A percentile compares a stretch with the other conserved stretches of the same genome.
Conservation (phyloP, 2,888 invertebrate genomes). For the Agrotis ipsilon region DNA sequence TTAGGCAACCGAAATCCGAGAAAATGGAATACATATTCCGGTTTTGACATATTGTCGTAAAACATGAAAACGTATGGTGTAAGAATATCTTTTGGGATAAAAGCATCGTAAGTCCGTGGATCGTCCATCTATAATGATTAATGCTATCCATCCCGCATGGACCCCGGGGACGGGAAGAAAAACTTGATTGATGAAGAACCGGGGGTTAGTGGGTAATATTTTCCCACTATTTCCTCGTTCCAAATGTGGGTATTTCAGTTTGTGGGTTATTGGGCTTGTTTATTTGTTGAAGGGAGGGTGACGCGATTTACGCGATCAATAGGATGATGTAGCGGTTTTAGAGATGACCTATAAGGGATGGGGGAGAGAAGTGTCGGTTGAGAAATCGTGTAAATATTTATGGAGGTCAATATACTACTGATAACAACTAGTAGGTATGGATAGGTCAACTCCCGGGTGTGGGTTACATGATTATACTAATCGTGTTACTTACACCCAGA, state of each 20-base stretch:
- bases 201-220: slow-evolving; percentile 76
- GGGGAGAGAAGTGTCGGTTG: not conserved
- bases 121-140: slow-evolving; percentile 86
- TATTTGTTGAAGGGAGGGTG: slow-evolving; percentile 46
- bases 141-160: slow-evolving; percentile 82
- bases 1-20: slow-evolving; percentile 45
- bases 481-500: not conserved
- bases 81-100: slow-evolving; percentile 75
- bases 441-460: too few relatives aligned
- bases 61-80: slow-evolving; percentile 69
- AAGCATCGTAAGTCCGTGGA: slow-evolving; percentile 73
- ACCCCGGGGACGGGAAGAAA: slow-evolving; percentile 74
- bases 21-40: slow-evolving; percentile 51
- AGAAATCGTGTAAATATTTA: not conserved
- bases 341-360: slow-evolving; percentile 22
- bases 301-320: slow-evolving; percentile 44
- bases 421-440: too few relatives aligned
- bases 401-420: not conserved
- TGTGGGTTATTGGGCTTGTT: slow-evolving; percentile 65
- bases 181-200: slow-evolving; percentile 86
- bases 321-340: slow-evolving; percentile 40
- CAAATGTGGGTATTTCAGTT: slow-evolving; percentile 67
- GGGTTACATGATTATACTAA: too few relatives aligned
- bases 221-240: slow-evolving; percentile 73
- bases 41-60: slow-evolving; percentile 67